Conservation (phyloP, 2,888 invertebrate genomes). For the Hartigia nigra region DNA sequence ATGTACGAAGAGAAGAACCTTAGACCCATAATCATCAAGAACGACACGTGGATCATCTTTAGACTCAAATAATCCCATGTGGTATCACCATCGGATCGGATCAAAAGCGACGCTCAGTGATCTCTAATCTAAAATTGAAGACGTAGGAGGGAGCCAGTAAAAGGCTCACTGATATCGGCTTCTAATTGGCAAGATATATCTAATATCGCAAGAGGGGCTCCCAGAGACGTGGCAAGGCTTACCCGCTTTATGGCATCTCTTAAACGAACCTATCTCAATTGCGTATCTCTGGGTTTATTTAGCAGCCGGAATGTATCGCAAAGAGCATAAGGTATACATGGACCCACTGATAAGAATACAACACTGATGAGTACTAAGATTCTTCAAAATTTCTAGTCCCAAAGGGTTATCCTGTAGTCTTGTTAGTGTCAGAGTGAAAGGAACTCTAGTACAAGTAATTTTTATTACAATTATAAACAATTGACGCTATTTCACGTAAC, state of each 20-base stretch:
- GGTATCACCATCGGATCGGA: not conserved
- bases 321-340: not conserved
- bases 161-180: constrained; percentile 9
- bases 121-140: constrained; percentile 19
- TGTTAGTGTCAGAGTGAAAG: not conserved
- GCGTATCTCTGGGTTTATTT: not conserved
- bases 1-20: not conserved
- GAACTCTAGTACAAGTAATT: not conserved
- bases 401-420: not conserved
- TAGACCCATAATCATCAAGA: not conserved
- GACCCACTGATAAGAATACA: not conserved
- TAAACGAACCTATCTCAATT: not conserved
- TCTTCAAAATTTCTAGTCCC: not conserved
- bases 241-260: not conserved
- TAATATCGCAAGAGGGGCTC: not conserved
- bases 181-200: constrained; percentile 18
- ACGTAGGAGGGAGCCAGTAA: constrained; percentile 1
- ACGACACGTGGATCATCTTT: not conserved
- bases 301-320: not conserved
- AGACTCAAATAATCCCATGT: not conserved
- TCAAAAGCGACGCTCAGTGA: not conserved
- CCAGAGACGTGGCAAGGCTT: too few species aligned
- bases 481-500: not conserved
- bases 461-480: not conserved
- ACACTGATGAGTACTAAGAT: not conserved